phyloP scores from a whole-genome alignment of 2,797 vertebrate species.

The Carapus acus region DNA sequence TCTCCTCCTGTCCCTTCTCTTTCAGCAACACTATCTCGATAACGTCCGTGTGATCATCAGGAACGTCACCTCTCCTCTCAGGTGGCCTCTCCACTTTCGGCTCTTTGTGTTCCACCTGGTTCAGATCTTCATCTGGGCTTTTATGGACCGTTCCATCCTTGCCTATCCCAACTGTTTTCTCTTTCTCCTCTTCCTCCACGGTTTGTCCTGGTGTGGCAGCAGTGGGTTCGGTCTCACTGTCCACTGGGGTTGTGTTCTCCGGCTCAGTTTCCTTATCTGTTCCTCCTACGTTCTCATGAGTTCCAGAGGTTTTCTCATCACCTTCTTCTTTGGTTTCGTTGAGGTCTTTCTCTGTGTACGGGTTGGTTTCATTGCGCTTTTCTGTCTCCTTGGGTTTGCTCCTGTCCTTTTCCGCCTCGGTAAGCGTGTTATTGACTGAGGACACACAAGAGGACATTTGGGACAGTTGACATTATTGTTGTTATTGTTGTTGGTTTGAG shows the following conservation, averaged over 20 bases:
- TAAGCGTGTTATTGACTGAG: conserved; percentile 69
- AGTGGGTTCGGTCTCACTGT: conserved; percentile 46
- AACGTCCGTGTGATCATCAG: conserved; percentile 37
- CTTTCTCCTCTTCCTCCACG: conserved; percentile 38
- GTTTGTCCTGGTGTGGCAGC: conserved; percentile 42
- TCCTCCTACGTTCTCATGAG: conserved; percentile 30
- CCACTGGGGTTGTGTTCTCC: conserved; percentile 49
- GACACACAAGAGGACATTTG: conserved; percentile 23
- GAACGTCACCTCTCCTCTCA: conserved; percentile 36
- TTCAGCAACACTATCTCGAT: conserved; percentile 53
- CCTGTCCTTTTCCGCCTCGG: conserved; percentile 56
- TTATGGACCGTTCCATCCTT: conserved; percentile 48
- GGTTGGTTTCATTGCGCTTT: conserved; percentile 38
- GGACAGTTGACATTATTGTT: no score
- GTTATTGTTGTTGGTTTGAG: no score
- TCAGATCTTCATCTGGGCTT: conserved; percentile 52
- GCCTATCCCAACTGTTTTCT: conserved; percentile 33
- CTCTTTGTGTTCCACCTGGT: conserved; percentile 55
- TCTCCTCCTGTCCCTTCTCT: conserved; percentile 59
- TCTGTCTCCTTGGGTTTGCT: conserved; percentile 33
- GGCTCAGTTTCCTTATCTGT: conserved; percentile 37
- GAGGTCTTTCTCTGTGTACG: conserved; percentile 43
- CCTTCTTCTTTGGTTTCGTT: conserved; percentile 39
- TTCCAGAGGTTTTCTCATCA: conserved; percentile 34
- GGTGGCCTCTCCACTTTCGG: conserved; percentile 33